These are phyloP conservation scores for Orthosia gothica DNA, from an alignment of 2,888 invertebrate species.

Conservation along the genomic window DNA sequence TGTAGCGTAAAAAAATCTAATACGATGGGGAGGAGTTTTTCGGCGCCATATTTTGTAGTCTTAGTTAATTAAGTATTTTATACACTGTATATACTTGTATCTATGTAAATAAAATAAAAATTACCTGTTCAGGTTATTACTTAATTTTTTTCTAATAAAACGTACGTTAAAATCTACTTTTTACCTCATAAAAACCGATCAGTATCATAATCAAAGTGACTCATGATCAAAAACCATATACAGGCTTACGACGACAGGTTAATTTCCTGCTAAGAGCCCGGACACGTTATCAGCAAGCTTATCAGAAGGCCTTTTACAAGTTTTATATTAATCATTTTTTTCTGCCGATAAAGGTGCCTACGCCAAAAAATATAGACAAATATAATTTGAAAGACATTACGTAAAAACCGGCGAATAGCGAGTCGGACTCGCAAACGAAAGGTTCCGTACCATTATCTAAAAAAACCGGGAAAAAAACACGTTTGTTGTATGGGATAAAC, in stretches of 20 bases:
- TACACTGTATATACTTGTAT: no score
- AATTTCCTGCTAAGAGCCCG: slow-evolving; percentile 46
- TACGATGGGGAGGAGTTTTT: no score
- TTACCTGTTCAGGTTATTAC: no score
- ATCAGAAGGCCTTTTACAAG: slow-evolving; percentile 2
- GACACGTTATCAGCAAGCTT: slow-evolving; percentile 29
- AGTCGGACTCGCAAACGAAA: no score
- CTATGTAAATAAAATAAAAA: no score
- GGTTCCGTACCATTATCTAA: no score
- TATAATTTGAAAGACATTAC: slow-evolving; percentile 4
- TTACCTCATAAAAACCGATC: neutral
- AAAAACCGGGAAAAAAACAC: no score
- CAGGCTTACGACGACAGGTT: slow-evolving; percentile 33
- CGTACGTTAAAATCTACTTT: neutral
- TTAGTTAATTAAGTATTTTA: no score
- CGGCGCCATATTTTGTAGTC: no score
- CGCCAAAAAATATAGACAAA: neutral
- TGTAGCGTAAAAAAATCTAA: no score
- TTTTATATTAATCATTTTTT: slow-evolving; percentile 23
- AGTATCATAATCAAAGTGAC: neutral
- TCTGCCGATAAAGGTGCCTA: neutral
- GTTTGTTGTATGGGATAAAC: no score
- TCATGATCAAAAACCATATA: slow-evolving; percentile 24
- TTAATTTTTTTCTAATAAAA: neutral
- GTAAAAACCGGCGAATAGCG: no score